A percentile compares a stretch with the other conserved stretches of the same genome.
Conservation (phyloP, 2,797 vertebrate species). For the Loriculus beryllinus region DNA sequence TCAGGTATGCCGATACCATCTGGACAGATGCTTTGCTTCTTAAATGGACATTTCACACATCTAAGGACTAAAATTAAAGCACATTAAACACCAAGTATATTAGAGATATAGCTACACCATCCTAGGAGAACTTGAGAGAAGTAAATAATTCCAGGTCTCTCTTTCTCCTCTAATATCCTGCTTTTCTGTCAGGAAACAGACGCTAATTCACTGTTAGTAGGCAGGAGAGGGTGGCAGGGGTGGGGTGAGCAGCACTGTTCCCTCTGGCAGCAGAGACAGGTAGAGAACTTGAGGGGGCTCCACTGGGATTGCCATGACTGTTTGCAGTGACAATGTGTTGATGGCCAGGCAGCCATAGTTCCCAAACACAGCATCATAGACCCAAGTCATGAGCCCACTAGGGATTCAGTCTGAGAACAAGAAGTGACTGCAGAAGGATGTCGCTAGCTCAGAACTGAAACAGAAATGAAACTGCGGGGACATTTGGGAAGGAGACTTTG, state of each 20-base stretch:
- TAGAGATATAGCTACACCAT: neutral
- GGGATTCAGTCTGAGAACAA: neutral
- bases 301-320: neutral
- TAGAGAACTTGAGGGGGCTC: neutral
- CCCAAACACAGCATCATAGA: neutral
- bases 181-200: neutral
- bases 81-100: neutral
- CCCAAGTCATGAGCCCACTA: neutral
- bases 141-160: neutral
- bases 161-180: neutral
- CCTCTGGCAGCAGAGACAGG: neutral
- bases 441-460: neutral
- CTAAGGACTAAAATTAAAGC: neutral
- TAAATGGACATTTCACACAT: neutral
- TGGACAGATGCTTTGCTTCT: neutral
- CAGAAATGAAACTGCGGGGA: neutral
- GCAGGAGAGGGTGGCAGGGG: neutral
- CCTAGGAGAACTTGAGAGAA: neutral
- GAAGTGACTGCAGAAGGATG: fast-evolving
- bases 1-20: neutral
- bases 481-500: neutral
- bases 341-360: neutral
- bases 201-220: neutral
- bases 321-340: neutral
- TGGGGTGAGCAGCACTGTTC: neutral